A percentile compares a stretch with the other conserved stretches of the same genome.
These are phyloP conservation scores for Falco peregrinus DNA, from an alignment of 2,797 vertebrate species.

Conservation along the genomic window DNA sequence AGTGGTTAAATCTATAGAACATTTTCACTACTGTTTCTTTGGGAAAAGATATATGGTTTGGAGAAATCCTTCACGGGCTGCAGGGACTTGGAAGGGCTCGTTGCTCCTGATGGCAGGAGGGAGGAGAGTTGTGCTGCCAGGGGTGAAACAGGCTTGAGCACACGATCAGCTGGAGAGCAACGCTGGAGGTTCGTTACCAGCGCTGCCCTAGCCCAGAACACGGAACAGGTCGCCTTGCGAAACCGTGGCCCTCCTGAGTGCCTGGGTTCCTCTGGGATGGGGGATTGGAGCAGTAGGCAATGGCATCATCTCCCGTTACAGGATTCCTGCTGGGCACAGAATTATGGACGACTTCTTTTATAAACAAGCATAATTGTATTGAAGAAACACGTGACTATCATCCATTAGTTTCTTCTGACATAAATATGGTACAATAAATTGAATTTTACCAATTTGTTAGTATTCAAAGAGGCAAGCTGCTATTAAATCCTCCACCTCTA, in stretches of 20 bases:
- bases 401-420: background rate
- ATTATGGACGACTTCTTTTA: background rate
- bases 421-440: background rate
- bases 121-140: rapidly evolving
- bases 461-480: background rate
- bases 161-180: background rate
- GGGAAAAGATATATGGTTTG: background rate
- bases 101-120: background rate
- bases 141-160: background rate
- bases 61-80: background rate
- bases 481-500: background rate
- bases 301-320: background rate
- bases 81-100: background rate
- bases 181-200: rapidly evolving
- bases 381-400: background rate
- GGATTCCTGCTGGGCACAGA: background rate
- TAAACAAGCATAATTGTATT: background rate
- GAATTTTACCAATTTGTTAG: background rate
- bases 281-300: background rate
- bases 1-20: background rate
- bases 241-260: background rate
- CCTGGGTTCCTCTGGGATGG: rapidly evolving
- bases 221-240: background rate
- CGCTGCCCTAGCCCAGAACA: background rate
- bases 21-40: background rate